Evolutionary conservation across 2,888 invertebrate genomes (phyloP).

Genomic region (Cantharis flavilabris): DNA sequence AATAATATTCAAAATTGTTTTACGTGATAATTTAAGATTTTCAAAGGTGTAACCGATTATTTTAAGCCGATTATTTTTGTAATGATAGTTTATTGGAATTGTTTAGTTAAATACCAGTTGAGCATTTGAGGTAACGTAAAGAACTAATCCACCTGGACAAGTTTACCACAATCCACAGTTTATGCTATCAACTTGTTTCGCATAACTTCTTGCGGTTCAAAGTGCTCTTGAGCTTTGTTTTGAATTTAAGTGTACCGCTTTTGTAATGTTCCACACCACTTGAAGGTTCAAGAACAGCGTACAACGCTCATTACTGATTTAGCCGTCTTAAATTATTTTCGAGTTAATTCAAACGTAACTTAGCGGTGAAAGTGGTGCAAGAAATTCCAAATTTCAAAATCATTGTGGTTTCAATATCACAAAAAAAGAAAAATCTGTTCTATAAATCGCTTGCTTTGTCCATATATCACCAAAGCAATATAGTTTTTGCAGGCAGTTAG

Average conservation of each 20-base stretch:
- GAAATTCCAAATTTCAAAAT: constrained; percentile 10
- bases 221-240: constrained; percentile 4
- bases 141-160: constrained; percentile 2
- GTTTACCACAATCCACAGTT: constrained; percentile 3
- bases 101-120: background rate
- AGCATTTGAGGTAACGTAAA: background rate
- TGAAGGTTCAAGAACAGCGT: background rate
- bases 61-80: background rate
- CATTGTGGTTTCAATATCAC: constrained; percentile 17
- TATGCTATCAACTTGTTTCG: constrained; percentile 4
- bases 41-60: background rate
- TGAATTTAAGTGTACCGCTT: background rate
- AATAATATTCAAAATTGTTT: background rate
- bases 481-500: constrained; percentile 41
- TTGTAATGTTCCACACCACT: background rate
- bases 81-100: background rate
- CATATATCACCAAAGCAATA: constrained; percentile 43
- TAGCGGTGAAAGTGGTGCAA: background rate
- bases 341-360: background rate
- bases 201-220: constrained; percentile 2
- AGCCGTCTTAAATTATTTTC: background rate
- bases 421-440: constrained; percentile 34
- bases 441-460: constrained; percentile 40
- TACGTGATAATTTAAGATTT: background rate
- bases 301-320: background rate